Base-by-base conservation (phyloP, 2,888 invertebrate species). In the Phengaris arion region DNA sequence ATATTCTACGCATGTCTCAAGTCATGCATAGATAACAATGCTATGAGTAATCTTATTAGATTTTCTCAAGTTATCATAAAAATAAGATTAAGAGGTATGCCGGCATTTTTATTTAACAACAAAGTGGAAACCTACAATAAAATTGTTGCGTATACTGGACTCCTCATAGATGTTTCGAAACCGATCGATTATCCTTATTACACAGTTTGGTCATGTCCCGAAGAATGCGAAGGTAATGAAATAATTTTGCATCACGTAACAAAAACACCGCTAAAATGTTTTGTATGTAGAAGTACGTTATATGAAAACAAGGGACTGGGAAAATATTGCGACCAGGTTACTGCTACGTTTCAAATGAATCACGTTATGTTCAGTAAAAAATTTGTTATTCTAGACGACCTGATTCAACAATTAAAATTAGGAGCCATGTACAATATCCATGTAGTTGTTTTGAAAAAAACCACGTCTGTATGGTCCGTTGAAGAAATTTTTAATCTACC, bases 191-290 rank as follows among this genome's bases (percentile, higher is more conserved):
- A 89, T 76, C 89, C 89, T 15, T 87, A 86, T 76, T 92, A 93
- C 79, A 87, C 91, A 0, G 90, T 93, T 69, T 93, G 93, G 93
- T 88, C 89, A 0, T 93, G 93, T 76, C 91, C 90, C n/a, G 93
- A 93, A 81, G 88, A 92, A 78, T 93, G 93, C 78, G 91, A 92
- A 78, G 87, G 86, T 2, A 92, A 84, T 77, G 92, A 93, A 82
- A 84, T 90, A 6, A 87, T 93, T 75, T 78, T 91, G 74, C 87
- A 84, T 10, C 87, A 84, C 76, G 89, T 91, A 78, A 92, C 93
- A 2, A 91, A 91, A 83, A 77, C 79, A 4, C 85, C 89, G 2
- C 93, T 89, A 0, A 91, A 85, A 84, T 93, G 93, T 78, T 83
- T 81, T 72, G 78, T 86, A 46, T 93, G 93, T 76, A 88, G 80